phyloP scores from a whole-genome alignment of 2,113 vertebrate genomes.

The Passer domesticus region DNA sequence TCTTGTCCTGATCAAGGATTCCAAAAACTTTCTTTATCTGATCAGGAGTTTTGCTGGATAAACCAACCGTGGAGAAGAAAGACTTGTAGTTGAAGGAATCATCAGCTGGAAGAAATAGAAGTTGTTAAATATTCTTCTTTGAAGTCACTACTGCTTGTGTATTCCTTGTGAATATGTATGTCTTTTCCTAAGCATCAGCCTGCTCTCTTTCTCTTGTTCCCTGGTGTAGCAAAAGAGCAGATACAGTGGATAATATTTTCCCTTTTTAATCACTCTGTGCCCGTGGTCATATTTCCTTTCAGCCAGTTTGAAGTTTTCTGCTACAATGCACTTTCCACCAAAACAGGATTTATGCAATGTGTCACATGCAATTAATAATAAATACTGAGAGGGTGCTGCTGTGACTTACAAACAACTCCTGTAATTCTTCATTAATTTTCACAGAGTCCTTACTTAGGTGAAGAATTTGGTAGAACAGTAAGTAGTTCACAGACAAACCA shows the following conservation, averaged over 20 bases:
- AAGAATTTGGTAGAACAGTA: not conserved
- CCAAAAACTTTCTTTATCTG: slow-evolving; percentile 79
- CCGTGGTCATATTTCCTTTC: not conserved
- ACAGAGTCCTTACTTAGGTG: not conserved
- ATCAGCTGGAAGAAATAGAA: slow-evolving; percentile 71
- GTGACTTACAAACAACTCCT: not conserved
- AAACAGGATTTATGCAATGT: not conserved
- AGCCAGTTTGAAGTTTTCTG: not conserved
- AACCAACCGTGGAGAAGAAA: slow-evolving; percentile 81
- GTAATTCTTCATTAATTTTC: not conserved
- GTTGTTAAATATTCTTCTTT: not conserved
- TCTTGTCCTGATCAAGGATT: slow-evolving; percentile 86
- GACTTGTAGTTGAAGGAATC: slow-evolving; percentile 82
- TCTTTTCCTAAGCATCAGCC: not conserved
- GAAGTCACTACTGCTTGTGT: not conserved
- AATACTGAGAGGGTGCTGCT: not conserved
- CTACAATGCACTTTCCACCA: not conserved
- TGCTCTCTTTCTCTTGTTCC: not conserved
- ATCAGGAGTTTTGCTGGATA: slow-evolving; percentile 74
- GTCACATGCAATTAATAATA: not conserved
- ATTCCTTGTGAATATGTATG: not conserved
- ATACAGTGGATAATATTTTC: not conserved
- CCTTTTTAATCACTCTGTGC: not conserved
- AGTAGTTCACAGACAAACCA: not conserved
- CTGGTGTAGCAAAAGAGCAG: not conserved